Base-by-base conservation (phyloP, 1,140 invertebrate genomes). In the Ostrea edulis region DNA sequence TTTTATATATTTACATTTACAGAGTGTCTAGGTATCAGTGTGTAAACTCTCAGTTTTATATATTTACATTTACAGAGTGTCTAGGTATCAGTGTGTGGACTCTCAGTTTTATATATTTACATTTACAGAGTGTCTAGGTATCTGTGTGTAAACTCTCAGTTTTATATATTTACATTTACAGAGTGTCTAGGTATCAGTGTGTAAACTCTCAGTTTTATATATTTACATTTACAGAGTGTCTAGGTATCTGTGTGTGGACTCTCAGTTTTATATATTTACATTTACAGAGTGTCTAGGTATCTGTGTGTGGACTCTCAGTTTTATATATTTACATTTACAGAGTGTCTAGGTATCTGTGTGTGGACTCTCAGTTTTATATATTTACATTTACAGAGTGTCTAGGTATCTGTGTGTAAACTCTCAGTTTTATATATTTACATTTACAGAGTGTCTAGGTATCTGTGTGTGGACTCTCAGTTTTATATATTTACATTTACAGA, bases 61-160 rank as follows among this genome's bases (percentile, higher is more conserved):
- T 44, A 44, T 44, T 44, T 62, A 17, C 7, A 58, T 62, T 92
- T 90, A 81, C 87, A 99, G 98, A 98, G 92, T 44, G 2, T 44
- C 35, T 44, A 44, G 35, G 35, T 44, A 44, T 44, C 35, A 2
- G 1, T 44, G 35, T 44, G 35, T 44, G 35, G n/a, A n/a, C n/a
- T n/a, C n/a, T n/a, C n/a, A 44, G 35, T 44, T 2, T 44, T 44
- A 44, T 44, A 44, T 44, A 44, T 44, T 44, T 62, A 17, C 7
- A 58, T 62, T 92, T 90, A 81, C 87, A 99, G 98, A 98, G 92
- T 44, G 2, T 44, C 35, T 44, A 44, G 35, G 35, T 44, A 44
- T 44, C 35, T 44, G 1, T 44, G 35, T 44, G 35, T 44, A 5
- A n/a, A n/a, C n/a, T n/a, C n/a, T n/a, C n/a, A 44, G 35, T 44